Percentiles rank a stretch among this genome's conserved stretches.
These are phyloP conservation scores for Aleadryas rufinucha DNA, from an alignment of 2,113 vertebrate species.

Conservation along the genomic window DNA sequence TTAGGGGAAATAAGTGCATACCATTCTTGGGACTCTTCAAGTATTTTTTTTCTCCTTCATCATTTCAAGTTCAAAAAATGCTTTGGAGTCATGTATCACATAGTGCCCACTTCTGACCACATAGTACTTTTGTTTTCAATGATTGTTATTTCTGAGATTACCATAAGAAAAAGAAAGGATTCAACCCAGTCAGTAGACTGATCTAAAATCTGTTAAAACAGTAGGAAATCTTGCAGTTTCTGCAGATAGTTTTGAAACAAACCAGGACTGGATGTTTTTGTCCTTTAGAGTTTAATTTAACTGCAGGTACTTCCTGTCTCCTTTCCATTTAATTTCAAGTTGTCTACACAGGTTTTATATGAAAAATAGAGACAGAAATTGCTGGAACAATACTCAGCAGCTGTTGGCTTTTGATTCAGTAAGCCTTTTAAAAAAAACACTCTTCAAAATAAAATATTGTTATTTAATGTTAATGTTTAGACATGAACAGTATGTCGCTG, in stretches of 20 bases:
- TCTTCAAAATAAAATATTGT: neutral
- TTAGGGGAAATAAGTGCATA: neutral
- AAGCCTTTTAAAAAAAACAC: neutral
- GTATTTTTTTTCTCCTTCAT: neutral
- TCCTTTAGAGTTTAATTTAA: neutral
- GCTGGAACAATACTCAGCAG: neutral
- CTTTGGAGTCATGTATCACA: neutral
- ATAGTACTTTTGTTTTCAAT: neutral
- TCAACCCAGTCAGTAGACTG: neutral
- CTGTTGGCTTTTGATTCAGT: neutral
- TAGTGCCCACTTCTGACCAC: neutral
- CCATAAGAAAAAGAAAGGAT: neutral
- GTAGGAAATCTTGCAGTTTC: neutral
- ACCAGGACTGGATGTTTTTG: neutral
- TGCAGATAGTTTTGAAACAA: neutral
- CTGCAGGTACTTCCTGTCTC: neutral
- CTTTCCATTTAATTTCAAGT: neutral
- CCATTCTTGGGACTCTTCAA: neutral
- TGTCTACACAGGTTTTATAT: neutral
- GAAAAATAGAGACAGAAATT: neutral
- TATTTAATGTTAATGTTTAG: neutral
- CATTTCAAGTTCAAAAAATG: neutral
- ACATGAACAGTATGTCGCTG: neutral
- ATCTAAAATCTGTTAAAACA: neutral
- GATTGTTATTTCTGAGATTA: neutral